Conservation (phyloP, 2,888 invertebrate species). For the Darwinula stevensoni region DNA sequence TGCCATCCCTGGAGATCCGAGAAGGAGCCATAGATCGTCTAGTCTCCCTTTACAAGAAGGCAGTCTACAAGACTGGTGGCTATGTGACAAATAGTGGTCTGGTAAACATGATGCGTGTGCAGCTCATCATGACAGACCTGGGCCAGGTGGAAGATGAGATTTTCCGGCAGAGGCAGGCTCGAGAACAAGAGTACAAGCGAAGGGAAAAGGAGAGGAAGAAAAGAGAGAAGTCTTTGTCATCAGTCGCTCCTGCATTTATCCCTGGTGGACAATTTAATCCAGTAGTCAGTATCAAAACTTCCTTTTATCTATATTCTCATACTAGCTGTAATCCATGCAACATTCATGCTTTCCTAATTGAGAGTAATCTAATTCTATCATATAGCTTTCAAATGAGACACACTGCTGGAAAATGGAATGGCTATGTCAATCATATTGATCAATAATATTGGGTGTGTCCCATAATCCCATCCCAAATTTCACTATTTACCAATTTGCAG, state of each 20-base stretch:
- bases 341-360: too few species aligned
- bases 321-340: too few species aligned
- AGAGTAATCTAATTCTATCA: too few species aligned
- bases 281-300: constrained; percentile 25
- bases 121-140: constrained; percentile 73
- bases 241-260: constrained; percentile 28
- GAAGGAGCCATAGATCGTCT: constrained; percentile 88
- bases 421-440: too few species aligned
- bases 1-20: constrained; percentile 87
- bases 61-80: constrained; percentile 66
- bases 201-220: constrained; percentile 8
- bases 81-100: constrained; percentile 83
- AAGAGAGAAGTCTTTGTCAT: constrained; percentile 17
- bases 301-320: too few species aligned
- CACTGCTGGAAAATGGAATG: too few species aligned
- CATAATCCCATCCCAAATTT: too few species aligned
- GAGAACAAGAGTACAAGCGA: constrained; percentile 42
- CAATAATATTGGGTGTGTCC: too few species aligned
- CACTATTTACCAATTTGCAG: too few species aligned
- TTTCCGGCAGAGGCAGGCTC: constrained; percentile 65
- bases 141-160: constrained; percentile 90
- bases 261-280: constrained; percentile 53
- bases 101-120: constrained; percentile 70
- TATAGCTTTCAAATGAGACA: too few species aligned
- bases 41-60: constrained; percentile 70